Percentiles rank a stretch among this genome's conserved stretches.
Evolutionary conservation across 2,113 vertebrate species (phyloP).

Genomic region (Atlantisia rogersi): DNA sequence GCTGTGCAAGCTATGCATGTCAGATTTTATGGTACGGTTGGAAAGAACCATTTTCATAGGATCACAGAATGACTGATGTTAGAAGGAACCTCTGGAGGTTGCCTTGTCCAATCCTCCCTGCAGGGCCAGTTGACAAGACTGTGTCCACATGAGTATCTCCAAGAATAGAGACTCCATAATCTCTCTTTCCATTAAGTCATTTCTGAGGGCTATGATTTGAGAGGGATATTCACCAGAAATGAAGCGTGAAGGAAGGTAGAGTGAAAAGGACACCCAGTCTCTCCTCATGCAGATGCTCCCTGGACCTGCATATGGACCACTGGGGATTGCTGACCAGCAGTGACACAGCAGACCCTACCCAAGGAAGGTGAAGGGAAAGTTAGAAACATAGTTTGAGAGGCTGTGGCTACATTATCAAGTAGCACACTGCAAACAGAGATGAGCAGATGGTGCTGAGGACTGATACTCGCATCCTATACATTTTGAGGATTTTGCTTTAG

Average conservation of each 20-base stretch:
- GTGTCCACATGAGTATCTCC: background rate
- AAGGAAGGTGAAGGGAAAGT: background rate
- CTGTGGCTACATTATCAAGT: background rate
- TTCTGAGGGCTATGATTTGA: background rate
- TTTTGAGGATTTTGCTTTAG: background rate
- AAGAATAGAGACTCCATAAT: background rate
- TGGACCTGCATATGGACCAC: background rate
- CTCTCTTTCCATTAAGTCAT: background rate
- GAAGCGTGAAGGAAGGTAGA: background rate
- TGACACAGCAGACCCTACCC: background rate
- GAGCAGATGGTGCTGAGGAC: background rate
- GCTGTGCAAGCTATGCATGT: background rate
- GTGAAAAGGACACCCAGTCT: background rate
- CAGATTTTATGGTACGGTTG: background rate
- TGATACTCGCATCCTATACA: background rate
- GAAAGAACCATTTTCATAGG: background rate
- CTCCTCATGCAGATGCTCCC: background rate
- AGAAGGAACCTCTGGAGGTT: background rate
- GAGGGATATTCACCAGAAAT: background rate
- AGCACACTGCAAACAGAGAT: background rate
- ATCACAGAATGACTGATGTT: background rate
- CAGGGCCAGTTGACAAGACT: background rate
- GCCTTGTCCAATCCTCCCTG: background rate
- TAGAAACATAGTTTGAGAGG: background rate
- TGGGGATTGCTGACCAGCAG: background rate